Conservation (phyloP, 2,113 vertebrate species). For the Sprattus sprattus region DNA sequence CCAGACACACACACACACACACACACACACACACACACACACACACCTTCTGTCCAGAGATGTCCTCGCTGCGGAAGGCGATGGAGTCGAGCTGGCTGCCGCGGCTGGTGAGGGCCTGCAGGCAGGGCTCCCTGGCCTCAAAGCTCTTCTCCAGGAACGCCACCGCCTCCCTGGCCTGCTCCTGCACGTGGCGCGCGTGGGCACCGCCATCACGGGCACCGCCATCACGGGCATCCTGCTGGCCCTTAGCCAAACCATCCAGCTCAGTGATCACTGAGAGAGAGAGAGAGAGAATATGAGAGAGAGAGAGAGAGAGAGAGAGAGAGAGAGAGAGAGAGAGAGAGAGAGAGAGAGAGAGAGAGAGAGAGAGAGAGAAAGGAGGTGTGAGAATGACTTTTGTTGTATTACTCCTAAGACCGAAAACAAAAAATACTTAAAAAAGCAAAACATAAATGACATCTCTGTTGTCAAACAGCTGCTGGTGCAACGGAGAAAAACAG, state of each 20-base stretch:
- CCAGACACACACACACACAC: not conserved
- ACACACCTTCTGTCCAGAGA: conserved; percentile 89
- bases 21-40: not conserved
- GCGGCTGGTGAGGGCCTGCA: conserved; percentile 91
- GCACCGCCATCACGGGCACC: conserved; percentile 54
- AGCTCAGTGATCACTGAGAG: conserved; percentile 69
- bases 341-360: conserved; percentile 23
- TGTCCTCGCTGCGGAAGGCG: conserved; percentile 96
- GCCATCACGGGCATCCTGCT: conserved; percentile 80
- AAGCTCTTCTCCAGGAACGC: conserved; percentile 89
- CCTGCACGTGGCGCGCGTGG: conserved; percentile 87
- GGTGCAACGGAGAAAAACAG: not conserved
- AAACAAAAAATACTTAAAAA: no score
- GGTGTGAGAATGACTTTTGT: not conserved
- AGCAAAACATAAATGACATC: no score
- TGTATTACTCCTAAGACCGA: no score
- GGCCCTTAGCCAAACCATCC: conserved; percentile 94
- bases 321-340: not conserved
- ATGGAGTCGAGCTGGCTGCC: conserved; percentile 96
- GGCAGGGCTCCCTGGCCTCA: conserved; percentile 82
- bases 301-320: not conserved
- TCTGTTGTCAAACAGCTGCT: not conserved
- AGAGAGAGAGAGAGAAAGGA: no score
- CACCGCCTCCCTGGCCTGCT: conserved; percentile 86
- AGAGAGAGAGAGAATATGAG: not conserved